These are phyloP conservation scores for Coendou prehensilis DNA, from an alignment of 2,797 vertebrate genomes.

Conservation along the genomic window DNA sequence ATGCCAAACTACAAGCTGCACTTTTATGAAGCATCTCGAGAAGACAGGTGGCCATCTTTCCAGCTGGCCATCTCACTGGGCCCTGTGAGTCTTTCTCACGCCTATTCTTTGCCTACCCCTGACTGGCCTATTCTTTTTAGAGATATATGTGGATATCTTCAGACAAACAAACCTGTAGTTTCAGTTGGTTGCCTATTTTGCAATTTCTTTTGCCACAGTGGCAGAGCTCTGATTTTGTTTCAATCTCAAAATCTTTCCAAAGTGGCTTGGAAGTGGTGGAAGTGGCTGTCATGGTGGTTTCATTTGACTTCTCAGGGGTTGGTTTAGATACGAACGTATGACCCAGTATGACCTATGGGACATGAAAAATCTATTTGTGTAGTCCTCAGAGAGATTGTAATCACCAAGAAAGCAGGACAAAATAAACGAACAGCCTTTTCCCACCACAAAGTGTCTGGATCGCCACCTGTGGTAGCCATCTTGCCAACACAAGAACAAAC, in stretches of 20 bases:
- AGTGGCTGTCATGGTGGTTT: not conserved
- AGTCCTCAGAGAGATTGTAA: not conserved
- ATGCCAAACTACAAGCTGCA: not conserved
- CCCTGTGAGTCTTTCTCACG: not conserved
- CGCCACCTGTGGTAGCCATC: not conserved
- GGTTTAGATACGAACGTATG: not conserved
- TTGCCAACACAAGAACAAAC: not conserved
- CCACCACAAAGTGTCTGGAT: rapidly evolving
- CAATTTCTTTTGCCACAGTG: not conserved
- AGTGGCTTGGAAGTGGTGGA: not conserved
- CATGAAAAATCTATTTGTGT: not conserved
- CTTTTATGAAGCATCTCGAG: not conserved
- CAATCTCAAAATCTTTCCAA: not conserved
- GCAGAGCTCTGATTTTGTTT: not conserved
- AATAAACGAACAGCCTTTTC: not conserved
- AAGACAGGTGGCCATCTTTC: not conserved
- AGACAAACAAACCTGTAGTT: not conserved
- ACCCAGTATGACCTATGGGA: too few relatives aligned
- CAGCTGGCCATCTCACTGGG: not conserved
- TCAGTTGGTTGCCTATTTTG: not conserved
- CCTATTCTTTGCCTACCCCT: constrained; percentile 8
- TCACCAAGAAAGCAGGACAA: not conserved
- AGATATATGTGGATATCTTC: not conserved
- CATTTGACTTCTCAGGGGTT: not conserved
- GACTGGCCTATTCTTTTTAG: not conserved